phyloP scores from a whole-genome alignment of 2,888 invertebrate genomes.

The Spilarctia lutea region DNA sequence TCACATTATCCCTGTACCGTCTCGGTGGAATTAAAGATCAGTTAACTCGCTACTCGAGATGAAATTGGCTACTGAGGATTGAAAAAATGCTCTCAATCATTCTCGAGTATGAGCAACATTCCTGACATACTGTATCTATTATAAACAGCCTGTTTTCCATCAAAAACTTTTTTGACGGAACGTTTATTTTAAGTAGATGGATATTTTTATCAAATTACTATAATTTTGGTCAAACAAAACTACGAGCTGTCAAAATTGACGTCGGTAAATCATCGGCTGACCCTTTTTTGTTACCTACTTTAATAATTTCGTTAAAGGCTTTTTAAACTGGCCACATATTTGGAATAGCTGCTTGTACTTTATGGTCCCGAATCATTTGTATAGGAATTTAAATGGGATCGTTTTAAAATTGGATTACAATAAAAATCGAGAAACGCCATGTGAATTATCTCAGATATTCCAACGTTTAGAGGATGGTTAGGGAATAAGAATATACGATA shows the following conservation, averaged over 20 bases:
- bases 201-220: constrained; percentile 84
- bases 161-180: constrained; percentile 65
- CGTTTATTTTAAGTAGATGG: constrained; percentile 83
- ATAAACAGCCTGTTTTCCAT: constrained; percentile 67
- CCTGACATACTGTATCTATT: constrained; percentile 72
- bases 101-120: constrained; percentile 61
- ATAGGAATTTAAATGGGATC: constrained; percentile 78
- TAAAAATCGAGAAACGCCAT: constrained; percentile 58
- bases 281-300: constrained; percentile 78
- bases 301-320: constrained; percentile 84
- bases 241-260: constrained; percentile 84
- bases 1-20: constrained; percentile 45
- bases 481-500: constrained; percentile 38
- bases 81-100: constrained; percentile 56
- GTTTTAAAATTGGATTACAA: constrained; percentile 72
- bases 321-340: constrained; percentile 83
- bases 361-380: constrained; percentile 76
- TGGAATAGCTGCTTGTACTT: constrained; percentile 81
- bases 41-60: constrained; percentile 43
- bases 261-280: constrained; percentile 82
- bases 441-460: constrained; percentile 57
- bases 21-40: constrained; percentile 49
- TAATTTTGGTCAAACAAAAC: constrained; percentile 84
- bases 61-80: constrained; percentile 52
- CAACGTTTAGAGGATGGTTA: constrained; percentile 48